Evolutionary conservation across 2,797 vertebrate species (phyloP).

Genomic region (Urocyon cinereoargenteus): DNA sequence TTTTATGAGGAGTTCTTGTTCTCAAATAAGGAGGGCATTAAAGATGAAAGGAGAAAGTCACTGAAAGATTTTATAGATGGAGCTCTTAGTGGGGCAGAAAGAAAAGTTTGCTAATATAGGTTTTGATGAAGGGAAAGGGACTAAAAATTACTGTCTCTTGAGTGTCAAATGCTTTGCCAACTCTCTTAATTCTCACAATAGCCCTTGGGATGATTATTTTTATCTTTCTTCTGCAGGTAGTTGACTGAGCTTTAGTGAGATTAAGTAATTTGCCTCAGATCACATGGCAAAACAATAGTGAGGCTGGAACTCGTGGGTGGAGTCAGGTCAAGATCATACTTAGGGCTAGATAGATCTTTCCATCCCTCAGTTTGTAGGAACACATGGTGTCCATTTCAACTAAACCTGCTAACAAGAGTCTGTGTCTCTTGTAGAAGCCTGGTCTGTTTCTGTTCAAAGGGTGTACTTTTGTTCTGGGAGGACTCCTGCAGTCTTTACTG

Average conservation of each 20-base stretch:
- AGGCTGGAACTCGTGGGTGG: background rate
- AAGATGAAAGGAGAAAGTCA: background rate
- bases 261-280: constrained; percentile 17
- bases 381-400: background rate
- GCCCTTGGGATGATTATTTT: background rate
- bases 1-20: background rate
- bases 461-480: background rate
- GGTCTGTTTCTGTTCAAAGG: background rate
- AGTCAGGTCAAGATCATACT: background rate
- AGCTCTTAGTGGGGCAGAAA: no score
- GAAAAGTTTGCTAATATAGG: no score
- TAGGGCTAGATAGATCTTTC: background rate
- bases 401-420: background rate
- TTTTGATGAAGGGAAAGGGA: no score
- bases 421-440: background rate
- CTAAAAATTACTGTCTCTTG: background rate
- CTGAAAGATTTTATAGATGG: background rate
- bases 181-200: background rate
- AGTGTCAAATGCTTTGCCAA: background rate
- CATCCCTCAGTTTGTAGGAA: background rate
- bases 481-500: background rate
- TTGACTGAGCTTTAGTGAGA: constrained; percentile 7
- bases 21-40: background rate
- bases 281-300: background rate
- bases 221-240: background rate